A percentile compares a stretch with the other conserved stretches of the same genome.
Evolutionary conservation across 2,888 invertebrate genomes (phyloP).

Genomic region (Aradus depressus): DNA sequence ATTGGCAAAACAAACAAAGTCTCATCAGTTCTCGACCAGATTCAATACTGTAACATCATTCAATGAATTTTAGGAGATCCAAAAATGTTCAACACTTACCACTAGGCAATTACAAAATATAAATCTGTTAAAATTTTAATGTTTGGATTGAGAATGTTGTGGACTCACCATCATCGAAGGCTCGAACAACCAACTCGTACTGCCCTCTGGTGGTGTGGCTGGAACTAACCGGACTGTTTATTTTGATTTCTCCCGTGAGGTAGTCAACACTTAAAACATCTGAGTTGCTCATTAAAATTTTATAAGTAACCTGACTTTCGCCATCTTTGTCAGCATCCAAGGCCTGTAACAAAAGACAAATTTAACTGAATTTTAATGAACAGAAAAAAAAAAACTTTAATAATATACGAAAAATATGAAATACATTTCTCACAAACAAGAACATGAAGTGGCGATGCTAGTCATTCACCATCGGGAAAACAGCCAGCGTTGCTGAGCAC

Average conservation of each 20-base stretch:
- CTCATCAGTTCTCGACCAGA: no score
- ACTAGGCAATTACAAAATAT: no score
- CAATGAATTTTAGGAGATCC: no score
- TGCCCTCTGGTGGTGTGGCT: slow-evolving; percentile 64
- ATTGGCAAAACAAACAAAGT: no score
- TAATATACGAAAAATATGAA: no score
- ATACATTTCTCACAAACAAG: no score
- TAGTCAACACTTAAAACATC: slow-evolving; percentile 51
- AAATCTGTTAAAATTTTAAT: no score
- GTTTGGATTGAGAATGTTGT: background rate
- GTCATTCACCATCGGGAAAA: background rate
- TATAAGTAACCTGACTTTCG: slow-evolving; percentile 53
- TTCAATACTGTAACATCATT: no score
- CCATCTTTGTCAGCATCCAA: slow-evolving; percentile 64
- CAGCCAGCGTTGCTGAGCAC: no score
- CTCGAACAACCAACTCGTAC: slow-evolving; percentile 55
- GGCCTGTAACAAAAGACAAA: slow-evolving; percentile 42
- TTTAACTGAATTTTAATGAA: background rate
- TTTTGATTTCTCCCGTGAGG: slow-evolving; percentile 57
- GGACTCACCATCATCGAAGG: slow-evolving; percentile 54
- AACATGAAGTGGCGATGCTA: background rate
- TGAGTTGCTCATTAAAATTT: slow-evolving; percentile 29
- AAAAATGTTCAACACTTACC: no score
- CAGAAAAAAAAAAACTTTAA: no score
- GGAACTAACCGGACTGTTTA: slow-evolving; percentile 52